phyloP scores from a whole-genome alignment of 2,888 invertebrate genomes.

The Cremastinae sp. region DNA sequence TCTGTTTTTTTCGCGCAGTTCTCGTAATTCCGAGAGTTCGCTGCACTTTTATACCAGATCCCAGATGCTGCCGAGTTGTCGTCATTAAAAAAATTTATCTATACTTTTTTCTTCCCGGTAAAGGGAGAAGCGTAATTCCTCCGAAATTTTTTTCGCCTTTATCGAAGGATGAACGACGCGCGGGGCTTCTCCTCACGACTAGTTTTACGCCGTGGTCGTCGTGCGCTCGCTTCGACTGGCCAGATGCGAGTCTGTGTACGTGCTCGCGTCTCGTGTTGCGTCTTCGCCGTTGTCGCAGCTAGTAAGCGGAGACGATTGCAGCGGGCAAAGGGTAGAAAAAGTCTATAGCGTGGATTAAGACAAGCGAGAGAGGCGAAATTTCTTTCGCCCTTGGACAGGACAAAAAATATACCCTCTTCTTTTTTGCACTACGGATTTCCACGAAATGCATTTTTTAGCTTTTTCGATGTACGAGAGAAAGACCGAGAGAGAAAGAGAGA shows the following conservation, averaged over 20 bases:
- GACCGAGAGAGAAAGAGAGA: too few species aligned
- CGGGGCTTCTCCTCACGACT: conserved; percentile 65
- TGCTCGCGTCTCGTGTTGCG: conserved; percentile 72
- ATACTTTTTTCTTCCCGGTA: background rate
- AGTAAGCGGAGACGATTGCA: conserved; percentile 77
- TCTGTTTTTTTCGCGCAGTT: conserved; percentile 1
- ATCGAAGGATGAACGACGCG: conserved; percentile 44
- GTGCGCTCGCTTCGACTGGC: conserved; percentile 56
- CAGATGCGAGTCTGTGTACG: conserved; percentile 55
- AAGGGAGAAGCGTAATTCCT: too few species aligned
- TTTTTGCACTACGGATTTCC: too few species aligned
- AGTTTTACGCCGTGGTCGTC: conserved; percentile 27
- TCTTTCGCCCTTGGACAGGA: too few species aligned
- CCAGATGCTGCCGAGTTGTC: background rate
- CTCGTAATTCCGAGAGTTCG: conserved; percentile 18
- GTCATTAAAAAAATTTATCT: background rate
- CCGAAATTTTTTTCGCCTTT: conserved; percentile 10
- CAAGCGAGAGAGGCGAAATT: conserved; percentile 20
- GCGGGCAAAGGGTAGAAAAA: conserved; percentile 55
- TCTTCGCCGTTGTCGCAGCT: conserved; percentile 67
- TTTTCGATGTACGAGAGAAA: too few species aligned
- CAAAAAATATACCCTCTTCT: too few species aligned
- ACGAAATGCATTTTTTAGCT: too few species aligned
- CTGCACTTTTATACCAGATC: background rate
- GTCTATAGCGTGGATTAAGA: conserved; percentile 22